Base-by-base conservation (phyloP, 2,113 vertebrate genomes). In the Tragulus kanchil region DNA sequence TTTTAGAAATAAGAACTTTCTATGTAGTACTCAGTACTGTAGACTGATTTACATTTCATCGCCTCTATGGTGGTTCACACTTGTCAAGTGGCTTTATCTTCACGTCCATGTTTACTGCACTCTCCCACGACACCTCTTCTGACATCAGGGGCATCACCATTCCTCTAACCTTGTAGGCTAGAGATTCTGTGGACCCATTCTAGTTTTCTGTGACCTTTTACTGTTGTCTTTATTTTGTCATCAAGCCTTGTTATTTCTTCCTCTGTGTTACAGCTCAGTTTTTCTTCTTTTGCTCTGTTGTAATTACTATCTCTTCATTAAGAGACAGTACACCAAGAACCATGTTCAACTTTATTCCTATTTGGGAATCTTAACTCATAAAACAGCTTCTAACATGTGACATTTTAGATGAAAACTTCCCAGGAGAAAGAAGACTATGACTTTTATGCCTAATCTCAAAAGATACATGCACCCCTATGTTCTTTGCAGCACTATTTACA, bases 211-310 rank as follows among this genome's bases (percentile, higher is more conserved):
- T 36, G 64, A n/a, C 1, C 17, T 58, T 95, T 87, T 25, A 19
- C 61, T 89, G 25, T 12, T 73, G 7, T 2, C 8, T 67, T 8
- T n/a, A n/a, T n/a, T n/a, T n/a, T n/a, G n/a, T n/a, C n/a, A n/a
- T n/a, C n/a, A n/a, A n/a, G n/a, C n/a, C n/a, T n/a, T n/a, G 25
- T 56, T 61, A 77, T 90, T 95, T 82, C 78, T 31, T 52, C 56
- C 12, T 90, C 23, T 1, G 13, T 26, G 42, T 73, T 26, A 86
- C 3, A 82, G 12, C 3, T 82, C 10, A 31, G 19, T n/a, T 78
- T 67, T 79, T 75, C 50, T n/a, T 25, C 3, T 31, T 91, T 81
- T 4, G 15, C 1, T 65, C 45, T 65, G 21, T 19, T 8, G 1
- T 61, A 45, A 31, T 73, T 91, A 42, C 7, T 78, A 25, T 90